Base-by-base conservation (phyloP, 2,888 invertebrate genomes). In the Megamerina dolium region DNA sequence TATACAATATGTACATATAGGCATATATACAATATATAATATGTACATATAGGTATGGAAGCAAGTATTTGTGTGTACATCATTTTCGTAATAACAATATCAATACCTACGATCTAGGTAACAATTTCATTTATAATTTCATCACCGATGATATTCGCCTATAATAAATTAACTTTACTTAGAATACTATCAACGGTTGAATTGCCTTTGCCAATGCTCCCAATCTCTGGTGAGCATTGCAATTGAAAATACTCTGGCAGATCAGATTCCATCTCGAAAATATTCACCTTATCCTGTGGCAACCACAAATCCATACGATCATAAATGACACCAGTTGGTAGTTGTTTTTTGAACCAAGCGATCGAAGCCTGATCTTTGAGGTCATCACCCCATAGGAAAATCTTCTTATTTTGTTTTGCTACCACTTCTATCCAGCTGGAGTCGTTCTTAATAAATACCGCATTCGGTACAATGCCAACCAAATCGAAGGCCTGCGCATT, bases 331-430 rank as follows among this genome's bases (percentile, higher is more conserved):
- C 90, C 97, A 60, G 96, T 89, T 31, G 95, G 77, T 2, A 91
- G 92, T 54, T 89, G 77, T 46, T 83, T 77, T 63, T 92, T 91
- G 42, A 97, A 79, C 64, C 82, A 82, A 56, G 83, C 81, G 41
- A 95, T 88, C 3, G 86, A 86, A 17, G 80, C 80, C 41, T 82
- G 82, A 69, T 89, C 86, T 59, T 93, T 92, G 60, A 91, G 87
- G 57, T 92, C 90, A 49, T 92, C 91, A 14, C 96, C 97, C 96
- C 96, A 97, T 54, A 92, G 88, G 70, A 97, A 93, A 41, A 94
- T 80, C 4, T 93, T 82, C 38, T 95, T 78, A 12, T 87, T 85
- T 23, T 83, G 80, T 51, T 85, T 79, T 45, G 81, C 82, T 1
- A 86, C 89, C 37, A 83, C 67, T 16, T 58, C 48, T n/a, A 82